Base-by-base conservation (phyloP, 1,140 invertebrate species). In the Zaprionus gabonicus region DNA sequence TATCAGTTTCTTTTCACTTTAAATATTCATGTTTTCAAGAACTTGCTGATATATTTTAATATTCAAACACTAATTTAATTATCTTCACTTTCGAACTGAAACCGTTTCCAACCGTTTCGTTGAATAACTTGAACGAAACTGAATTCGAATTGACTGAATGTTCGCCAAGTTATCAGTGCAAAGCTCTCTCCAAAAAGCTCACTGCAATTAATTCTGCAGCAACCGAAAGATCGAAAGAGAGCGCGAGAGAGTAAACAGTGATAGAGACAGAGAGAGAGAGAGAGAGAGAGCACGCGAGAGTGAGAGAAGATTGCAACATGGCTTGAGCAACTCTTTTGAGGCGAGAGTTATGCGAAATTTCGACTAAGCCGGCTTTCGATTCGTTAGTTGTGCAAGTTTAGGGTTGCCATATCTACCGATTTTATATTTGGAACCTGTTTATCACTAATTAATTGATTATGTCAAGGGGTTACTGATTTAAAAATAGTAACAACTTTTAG, bases 111-210 rank as follows among this genome's bases (percentile, higher is more conserved):
- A 90, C 84, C 69, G 81, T 79, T 90, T 69, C 81, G 69, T 55
- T 81, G 38, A 82, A 62, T 51, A 71, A 64, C 78, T 76, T 60
- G 23, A 68, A 81, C 78, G 85, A 80, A 90, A 87, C 71, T 85
- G 27, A 81, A 83, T 67, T 59, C 49, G 56, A 57, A 36, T 46
- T n/a, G 36, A 59, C 44, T 59, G 57, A 25, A 69, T 66, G 70
- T 46, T 56, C 63, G 25, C 76, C 57, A 73, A 71, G 65, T 73
- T 56, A 71, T 46, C 66, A 64, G 59, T 25, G 46, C 10, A 71
- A 82, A 82, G 80, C 80, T 69, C 65, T 17, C 36, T 20, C 31
- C n/a, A 25, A 7, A 69, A 80, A 86, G 83, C 82, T 77, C 56
- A 44, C 34, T 41, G 17, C 13, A 31, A 31, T 71, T 25, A 46